Evolutionary conservation across 2,797 vertebrate genomes (phyloP).

Genomic region (Sandelia bainsii): DNA sequence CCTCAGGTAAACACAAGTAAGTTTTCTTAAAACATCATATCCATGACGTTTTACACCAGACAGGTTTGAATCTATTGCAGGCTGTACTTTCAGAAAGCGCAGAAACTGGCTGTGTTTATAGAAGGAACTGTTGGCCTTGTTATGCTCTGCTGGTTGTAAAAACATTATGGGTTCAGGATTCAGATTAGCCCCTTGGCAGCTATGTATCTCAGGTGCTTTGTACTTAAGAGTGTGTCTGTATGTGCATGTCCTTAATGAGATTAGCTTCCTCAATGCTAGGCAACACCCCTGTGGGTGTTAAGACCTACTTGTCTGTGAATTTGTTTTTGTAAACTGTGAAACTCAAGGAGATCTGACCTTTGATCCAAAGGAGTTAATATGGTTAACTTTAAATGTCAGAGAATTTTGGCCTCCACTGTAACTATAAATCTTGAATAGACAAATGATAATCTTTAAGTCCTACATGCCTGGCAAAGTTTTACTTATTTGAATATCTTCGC

Average conservation of each 20-base stretch:
- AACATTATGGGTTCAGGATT: constrained; percentile 51
- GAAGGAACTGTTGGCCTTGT: constrained; percentile 39
- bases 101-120: constrained; percentile 50
- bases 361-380: too few relatives aligned
- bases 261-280: constrained; percentile 55
- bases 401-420: too few relatives aligned
- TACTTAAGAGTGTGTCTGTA: constrained; percentile 27
- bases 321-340: constrained; percentile 74
- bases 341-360: background rate
- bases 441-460: too few relatives aligned
- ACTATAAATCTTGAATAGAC: too few relatives aligned
- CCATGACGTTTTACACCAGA: constrained; percentile 32
- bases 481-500: too few relatives aligned
- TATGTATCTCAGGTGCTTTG: constrained; percentile 74
- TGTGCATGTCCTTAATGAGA: constrained; percentile 50
- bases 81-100: constrained; percentile 43
- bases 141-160: constrained; percentile 47
- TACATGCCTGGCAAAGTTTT: too few relatives aligned
- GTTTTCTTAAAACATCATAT: background rate
- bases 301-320: constrained; percentile 53
- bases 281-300: constrained; percentile 49
- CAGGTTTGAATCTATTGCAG: constrained; percentile 25
- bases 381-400: too few relatives aligned
- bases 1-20: constrained; percentile 38
- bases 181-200: constrained; percentile 70